Evolutionary conservation across 2,888 invertebrate species (phyloP).

Genomic region (Ephialtes manifestator): DNA sequence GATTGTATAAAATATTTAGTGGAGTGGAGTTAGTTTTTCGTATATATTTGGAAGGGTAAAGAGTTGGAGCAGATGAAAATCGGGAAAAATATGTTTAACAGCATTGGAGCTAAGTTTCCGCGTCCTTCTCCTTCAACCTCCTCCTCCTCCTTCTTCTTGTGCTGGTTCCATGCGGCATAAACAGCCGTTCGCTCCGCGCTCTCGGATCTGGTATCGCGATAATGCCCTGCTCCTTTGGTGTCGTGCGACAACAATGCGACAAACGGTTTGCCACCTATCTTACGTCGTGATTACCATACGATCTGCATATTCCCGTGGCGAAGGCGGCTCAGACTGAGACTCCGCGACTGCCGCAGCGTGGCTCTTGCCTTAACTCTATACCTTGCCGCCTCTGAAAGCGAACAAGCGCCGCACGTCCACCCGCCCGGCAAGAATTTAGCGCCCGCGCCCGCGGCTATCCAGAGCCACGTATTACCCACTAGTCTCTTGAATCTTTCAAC

Average conservation of each 20-base stretch:
- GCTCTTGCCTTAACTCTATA: conserved; percentile 38
- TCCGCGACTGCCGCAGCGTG: conserved; percentile 10
- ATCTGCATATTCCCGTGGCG: conserved; percentile 82
- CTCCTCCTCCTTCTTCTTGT: conserved; percentile 34
- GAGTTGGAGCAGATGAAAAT: conserved; percentile 58
- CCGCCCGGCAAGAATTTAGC: conserved; percentile 66
- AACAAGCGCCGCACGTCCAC: conserved; percentile 62
- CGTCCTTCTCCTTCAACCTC: conserved; percentile 45
- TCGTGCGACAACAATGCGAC: conserved; percentile 74
- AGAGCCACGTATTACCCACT: conserved; percentile 52
- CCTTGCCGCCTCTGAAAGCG: conserved; percentile 47
- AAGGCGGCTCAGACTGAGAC: conserved; percentile 66
- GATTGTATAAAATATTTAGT: no score
- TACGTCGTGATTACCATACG: conserved; percentile 82
- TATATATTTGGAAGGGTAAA: no score
- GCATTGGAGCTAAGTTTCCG: conserved; percentile 58
- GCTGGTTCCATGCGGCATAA: conserved; percentile 51
- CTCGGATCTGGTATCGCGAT: conserved; percentile 70
- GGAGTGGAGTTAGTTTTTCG: no score
- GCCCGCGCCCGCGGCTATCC: conserved; percentile 46
- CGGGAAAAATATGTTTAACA: conserved; percentile 68
- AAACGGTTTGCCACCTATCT: conserved; percentile 80
- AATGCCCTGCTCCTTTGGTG: conserved; percentile 69
- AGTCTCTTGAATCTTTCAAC: conserved; percentile 26
- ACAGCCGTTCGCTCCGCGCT: conserved; percentile 56